Evolutionary conservation across 2,797 vertebrate species (phyloP), one percentile per base, ranked within the genome.

Genomic region (Ispidina picta): DNA sequence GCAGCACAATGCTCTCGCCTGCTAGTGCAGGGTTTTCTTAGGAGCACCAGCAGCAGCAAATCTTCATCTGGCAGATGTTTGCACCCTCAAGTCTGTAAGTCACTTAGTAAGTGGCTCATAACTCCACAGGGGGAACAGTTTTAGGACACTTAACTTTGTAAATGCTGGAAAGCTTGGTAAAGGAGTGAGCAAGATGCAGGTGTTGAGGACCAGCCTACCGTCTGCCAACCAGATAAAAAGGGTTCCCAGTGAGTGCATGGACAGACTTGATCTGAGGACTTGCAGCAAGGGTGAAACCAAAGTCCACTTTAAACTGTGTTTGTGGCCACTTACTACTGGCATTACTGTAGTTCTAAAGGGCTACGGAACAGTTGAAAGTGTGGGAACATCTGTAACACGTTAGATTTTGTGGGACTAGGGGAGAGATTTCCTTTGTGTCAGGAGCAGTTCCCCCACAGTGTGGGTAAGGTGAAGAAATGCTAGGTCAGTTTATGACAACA

Each of bases 31-130:
- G 37, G 31, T 77, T 94, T 95, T 59, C 72, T 83, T 65, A 65
- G 48, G 39, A 91, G 72, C 44, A 46, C 39, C 18, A 19, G 51
- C 75, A 78, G 75, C 88, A 83, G 72, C 94, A 96, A 95, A 91
- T 95, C 74, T 83, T 83, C 31, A 3, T 12, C 58, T 35, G 75
- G 72, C 69, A 87, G 83, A 62, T 0, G 2, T 56, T 63, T 52
- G 55, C 44, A 60, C 89, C 46, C 83, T 44, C 49, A 54, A 0
- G 15, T 83, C 41, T 81, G 33, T 33, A 65, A 60, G 63, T 17
- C 15, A 15, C 28, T 63, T 54, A 15, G 10, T 35, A 62, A 59
- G 39, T 2, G 4, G 39, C 39, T 74, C 22, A 2, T 56, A 33
- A 35, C 35, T 44, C 22, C 28, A 8, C 14, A 41, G 60, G 17